Base-by-base conservation (phyloP, 2,113 vertebrate species). In the Muntiacus muntjak region DNA sequence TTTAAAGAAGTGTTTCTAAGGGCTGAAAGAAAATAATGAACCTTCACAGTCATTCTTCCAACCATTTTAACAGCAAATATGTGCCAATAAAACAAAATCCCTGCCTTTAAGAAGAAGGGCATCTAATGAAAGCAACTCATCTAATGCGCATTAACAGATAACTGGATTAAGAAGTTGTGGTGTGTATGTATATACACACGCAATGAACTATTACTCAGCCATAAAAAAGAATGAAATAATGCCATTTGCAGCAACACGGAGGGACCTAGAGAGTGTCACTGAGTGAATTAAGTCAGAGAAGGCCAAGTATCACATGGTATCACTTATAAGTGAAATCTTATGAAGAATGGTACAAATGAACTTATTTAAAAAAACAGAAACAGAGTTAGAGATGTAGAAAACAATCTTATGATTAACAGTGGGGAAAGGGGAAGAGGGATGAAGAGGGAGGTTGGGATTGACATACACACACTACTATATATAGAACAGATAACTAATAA, bases 1-100 rank as follows among this genome's bases (percentile, higher is more conserved):
- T 82, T 90, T 94, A 67, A 52, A 92, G 50, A 87, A 71, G 33
- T 76, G 5, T 93, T 87, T 91, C 40, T 36, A 89, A 82, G 11
- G n/a, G 28, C 52, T 91, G 21, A 89, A 95, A 67, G 76, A 78
- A 92, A 97, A 92, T 50, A 95, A 91, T 88, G 76, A 96, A 92
- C 3, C 9, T 91, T 95, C 12, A 81, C 28, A 81, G 16, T 93
- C 83, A 94, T 81, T 85, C 43, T 88, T 96, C 71, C 36, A 88
- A 78, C 30, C 12, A 76, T 3, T 89, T 7, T 76, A 76, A 40
- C 11, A 86, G 26, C 23, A 95, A 95, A 92, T 52, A 50, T 23
- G 1, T 89, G 54, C 26, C 36, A 62, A 84, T 54, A 93, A 95
- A 93, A 84, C 55, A 89, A 86, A 96, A 87, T 33, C 40, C 9